Evolutionary conservation across 1,140 invertebrate species (phyloP), one percentile per base, ranked within the genome.

Genomic region (Trigoniulus corallinus): DNA sequence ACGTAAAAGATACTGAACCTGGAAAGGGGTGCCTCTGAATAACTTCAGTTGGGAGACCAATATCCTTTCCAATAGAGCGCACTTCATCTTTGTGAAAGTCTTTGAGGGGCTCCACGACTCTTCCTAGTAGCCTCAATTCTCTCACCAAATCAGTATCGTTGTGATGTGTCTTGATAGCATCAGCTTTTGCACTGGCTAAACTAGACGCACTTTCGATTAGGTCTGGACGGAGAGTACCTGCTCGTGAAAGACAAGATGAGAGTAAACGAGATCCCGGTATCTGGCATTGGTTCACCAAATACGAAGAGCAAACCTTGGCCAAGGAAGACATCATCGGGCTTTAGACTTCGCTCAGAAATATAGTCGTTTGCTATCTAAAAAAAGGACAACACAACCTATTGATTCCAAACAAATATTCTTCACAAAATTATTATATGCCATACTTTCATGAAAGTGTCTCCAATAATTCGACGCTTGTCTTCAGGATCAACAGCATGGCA

Each of bases 1-100:
- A 34, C 15, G 15, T 34, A 7, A 47, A n/a, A 42, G 7, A 48
- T 24, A 56, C 54, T 15, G 85, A 84, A 39, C 89, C 94, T 42
- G 95, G 95, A 68, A 98, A 98, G 20, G 96, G 96, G 70, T 98
- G 96, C 52, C 95, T 75, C 63, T 91, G 78, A 27, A 98, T 86
- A 52, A 98, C 66, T 52, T 84, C 78, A 13, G 74, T 61, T 4
- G 91, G 85, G 41, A 99, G 72, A 0, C 89, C 92, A 48, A 99
- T 72, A 66, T 95, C 87, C 61, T 77, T 72, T 43, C 94, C 96
- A 48, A 79, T 67, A 29, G 62, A 56, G 21, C 76, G 60, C 0
- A 98, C 95, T 74, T 98, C 96, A 67, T 98, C 95, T 72, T 98
- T 99, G 64, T 98, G 95, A 65, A 99, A 98, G 71, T 98, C 95